These are phyloP conservation scores for Trachemys scripta DNA, from an alignment of 2,113 vertebrate species.

Conservation along the genomic window DNA sequence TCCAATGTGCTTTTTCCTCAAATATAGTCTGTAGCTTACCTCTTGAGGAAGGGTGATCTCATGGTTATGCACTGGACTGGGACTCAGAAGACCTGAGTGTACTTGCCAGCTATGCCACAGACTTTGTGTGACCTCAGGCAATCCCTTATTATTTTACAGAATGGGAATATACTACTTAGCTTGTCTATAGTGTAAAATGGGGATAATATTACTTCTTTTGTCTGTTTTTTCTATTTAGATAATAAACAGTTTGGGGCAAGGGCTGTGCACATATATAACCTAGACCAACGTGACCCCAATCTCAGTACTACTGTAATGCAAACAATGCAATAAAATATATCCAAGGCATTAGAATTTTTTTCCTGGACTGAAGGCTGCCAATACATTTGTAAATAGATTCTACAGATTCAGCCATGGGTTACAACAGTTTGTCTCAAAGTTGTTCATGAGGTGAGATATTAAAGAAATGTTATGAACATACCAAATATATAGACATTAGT, in stretches of 20 bases:
- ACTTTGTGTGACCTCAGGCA: background rate
- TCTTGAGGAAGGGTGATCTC: background rate
- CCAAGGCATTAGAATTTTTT: slow-evolving; percentile 64
- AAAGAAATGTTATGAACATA: slow-evolving; percentile 72
- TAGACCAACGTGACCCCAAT: slow-evolving; percentile 76
- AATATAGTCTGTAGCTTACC: background rate
- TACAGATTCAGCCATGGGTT: slow-evolving; percentile 75
- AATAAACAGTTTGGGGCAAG: slow-evolving; percentile 53
- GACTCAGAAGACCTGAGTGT: accelerated
- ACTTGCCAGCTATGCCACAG: background rate
- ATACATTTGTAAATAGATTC: slow-evolving; percentile 76
- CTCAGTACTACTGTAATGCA: slow-evolving; percentile 77
- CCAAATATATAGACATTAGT: slow-evolving; percentile 35
- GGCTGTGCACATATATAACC: slow-evolving; percentile 76
- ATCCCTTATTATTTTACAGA: background rate
- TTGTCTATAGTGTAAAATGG: slow-evolving; percentile 26
- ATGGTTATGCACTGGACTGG: background rate
- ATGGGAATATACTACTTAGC: background rate
- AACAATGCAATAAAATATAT: slow-evolving; percentile 58
- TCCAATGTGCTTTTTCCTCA: background rate
- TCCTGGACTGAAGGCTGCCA: slow-evolving; percentile 78
- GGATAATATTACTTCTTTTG: slow-evolving; percentile 38
- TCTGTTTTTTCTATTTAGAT: slow-evolving; percentile 53
- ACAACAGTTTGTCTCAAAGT: slow-evolving; percentile 75
- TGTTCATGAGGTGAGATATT: slow-evolving; percentile 73